Conservation (phyloP, 2,888 invertebrate species). For the Acrocyrtus sp. region DNA sequence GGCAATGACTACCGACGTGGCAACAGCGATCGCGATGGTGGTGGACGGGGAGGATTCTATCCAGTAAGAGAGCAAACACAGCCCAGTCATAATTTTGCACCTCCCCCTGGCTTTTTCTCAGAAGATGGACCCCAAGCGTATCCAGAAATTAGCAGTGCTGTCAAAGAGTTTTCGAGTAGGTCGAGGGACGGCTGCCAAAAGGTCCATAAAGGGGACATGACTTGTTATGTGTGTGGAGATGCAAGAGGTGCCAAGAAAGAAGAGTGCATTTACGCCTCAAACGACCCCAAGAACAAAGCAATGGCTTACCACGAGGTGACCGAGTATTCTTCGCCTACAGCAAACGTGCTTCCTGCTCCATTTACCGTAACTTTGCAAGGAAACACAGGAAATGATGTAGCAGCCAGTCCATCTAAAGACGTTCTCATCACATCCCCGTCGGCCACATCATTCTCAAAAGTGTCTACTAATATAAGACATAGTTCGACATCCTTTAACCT, state of each 20-base stretch:
- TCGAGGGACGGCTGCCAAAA: constrained; percentile 74
- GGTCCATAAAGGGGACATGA: constrained; percentile 78
- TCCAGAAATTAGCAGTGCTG: constrained; percentile 74
- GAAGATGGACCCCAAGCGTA: constrained; percentile 34
- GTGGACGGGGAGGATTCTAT: constrained; percentile 16
- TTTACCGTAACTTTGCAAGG: too few species aligned
- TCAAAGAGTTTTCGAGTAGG: constrained; percentile 79
- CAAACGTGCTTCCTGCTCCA: constrained; percentile 48
- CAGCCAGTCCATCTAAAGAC: too few species aligned
- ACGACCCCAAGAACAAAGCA: constrained; percentile 74
- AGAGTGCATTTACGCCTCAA: constrained; percentile 82
- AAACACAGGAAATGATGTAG: too few species aligned
- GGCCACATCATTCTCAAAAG: too few species aligned
- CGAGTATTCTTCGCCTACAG: constrained; percentile 66
- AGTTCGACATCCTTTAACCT: too few species aligned
- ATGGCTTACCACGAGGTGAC: constrained; percentile 74
- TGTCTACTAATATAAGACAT: too few species aligned
- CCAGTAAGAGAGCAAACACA: constrained; percentile 57
- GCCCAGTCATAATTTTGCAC: constrained; percentile 54
- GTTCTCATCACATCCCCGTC: too few species aligned
- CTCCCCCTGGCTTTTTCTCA: constrained; percentile 50
- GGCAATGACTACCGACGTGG: not conserved
- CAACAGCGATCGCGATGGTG: constrained; percentile 3
- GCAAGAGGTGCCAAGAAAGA: constrained; percentile 77
- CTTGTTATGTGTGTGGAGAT: constrained; percentile 79